phyloP scores from a whole-genome alignment of 2,113 vertebrate species.

The Periophthalmodon schlosseri region DNA sequence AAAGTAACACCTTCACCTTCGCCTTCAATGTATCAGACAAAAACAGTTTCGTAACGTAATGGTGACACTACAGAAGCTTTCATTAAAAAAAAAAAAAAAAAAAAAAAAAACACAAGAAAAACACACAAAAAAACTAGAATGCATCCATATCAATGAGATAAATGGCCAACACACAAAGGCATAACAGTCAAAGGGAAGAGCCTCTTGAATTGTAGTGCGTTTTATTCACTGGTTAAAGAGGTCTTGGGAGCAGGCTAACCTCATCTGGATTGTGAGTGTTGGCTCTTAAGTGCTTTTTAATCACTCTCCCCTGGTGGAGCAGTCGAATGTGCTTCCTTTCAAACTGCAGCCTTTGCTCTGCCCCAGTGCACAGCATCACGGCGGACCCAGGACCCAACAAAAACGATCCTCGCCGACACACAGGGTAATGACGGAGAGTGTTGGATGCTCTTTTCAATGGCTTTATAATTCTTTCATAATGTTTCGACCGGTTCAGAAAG shows the following conservation, averaged over 20 bases:
- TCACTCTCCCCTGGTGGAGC: conserved; percentile 45
- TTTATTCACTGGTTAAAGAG: conserved; percentile 38
- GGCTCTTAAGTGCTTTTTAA: conserved; percentile 67
- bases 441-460: not conserved
- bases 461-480: not conserved
- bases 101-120: too few relatives aligned
- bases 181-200: conserved; percentile 44
- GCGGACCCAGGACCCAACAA: conserved; percentile 36
- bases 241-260: conserved; percentile 49
- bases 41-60: too few relatives aligned
- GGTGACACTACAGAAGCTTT: not conserved
- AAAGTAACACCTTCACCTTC: too few relatives aligned
- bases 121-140: conserved; percentile 1
- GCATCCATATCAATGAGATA: conserved; percentile 70
- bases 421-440: not conserved
- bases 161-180: conserved; percentile 58
- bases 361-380: conserved; percentile 47
- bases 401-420: conserved; percentile 19
- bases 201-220: conserved; percentile 40
- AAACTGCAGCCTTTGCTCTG: conserved; percentile 31
- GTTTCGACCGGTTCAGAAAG: not conserved
- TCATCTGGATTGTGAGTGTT: conserved; percentile 54
- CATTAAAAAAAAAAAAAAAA: not conserved
- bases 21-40: too few relatives aligned
- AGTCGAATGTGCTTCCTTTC: conserved; percentile 42